phyloP scores from a whole-genome alignment of 2,113 vertebrate species.

The Thermophis baileyi region DNA sequence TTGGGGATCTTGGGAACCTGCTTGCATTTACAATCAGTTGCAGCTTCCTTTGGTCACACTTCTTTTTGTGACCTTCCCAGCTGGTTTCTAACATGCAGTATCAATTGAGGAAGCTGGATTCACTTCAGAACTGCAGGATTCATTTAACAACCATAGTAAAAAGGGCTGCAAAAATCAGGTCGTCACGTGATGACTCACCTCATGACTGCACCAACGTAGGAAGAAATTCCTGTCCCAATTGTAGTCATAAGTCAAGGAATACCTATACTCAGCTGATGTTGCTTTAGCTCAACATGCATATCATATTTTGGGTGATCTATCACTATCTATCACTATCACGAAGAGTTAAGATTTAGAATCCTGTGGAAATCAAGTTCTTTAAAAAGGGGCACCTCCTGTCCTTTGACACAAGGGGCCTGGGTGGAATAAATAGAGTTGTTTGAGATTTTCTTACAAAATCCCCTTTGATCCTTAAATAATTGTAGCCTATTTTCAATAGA shows the following conservation, averaged over 20 bases:
- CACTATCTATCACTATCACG: slow-evolving; percentile 2
- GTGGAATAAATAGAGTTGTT: not conserved
- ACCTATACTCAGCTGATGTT: not conserved
- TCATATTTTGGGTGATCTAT: not conserved
- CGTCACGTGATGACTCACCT: not conserved
- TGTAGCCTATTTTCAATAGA: not conserved
- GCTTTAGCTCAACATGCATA: accelerated
- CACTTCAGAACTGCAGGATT: not conserved
- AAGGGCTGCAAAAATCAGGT: not conserved
- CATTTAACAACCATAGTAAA: not conserved
- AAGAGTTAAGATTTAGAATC: not conserved
- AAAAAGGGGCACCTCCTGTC: not conserved
- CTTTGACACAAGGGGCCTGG: not conserved
- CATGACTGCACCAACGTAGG: not conserved
- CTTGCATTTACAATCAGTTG: not conserved
- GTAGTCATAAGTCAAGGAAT: not conserved
- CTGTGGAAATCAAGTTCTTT: not conserved
- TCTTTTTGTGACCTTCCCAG: not conserved
- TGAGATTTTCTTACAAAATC: slow-evolving; percentile 25
- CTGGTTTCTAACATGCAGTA: not conserved
- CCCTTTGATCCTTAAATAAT: slow-evolving; percentile 6
- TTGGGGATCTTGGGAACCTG: not conserved
- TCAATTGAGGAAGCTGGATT: not conserved
- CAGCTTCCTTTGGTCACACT: not conserved
- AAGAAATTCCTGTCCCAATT: not conserved